These are phyloP conservation scores for Caenorhabditis sinica DNA, from an alignment of 2,888 invertebrate genomes.

Conservation along the genomic window DNA sequence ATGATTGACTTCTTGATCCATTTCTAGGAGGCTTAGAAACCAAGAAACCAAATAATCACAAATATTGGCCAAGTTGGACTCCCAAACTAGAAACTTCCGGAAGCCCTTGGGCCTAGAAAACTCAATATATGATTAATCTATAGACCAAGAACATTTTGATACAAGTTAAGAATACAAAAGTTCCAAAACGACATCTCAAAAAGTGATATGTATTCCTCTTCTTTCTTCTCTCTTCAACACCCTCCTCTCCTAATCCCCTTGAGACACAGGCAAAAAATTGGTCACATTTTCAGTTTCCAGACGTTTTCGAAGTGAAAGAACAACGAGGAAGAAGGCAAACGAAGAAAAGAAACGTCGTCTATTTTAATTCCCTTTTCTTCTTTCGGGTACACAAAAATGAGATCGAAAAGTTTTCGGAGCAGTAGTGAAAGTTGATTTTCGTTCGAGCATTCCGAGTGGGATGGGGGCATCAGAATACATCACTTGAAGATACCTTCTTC, in stretches of 20 bases:
- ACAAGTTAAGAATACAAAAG: background rate
- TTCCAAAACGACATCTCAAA: conserved; percentile 14
- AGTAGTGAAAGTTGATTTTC: background rate
- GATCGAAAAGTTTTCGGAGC: conserved; percentile 24
- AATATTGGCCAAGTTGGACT: background rate
- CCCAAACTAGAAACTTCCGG: background rate
- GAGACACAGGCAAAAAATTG: conserved; percentile 33
- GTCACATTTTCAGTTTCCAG: conserved; percentile 41
- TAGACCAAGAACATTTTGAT: conserved; percentile 9
- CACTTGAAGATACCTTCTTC: background rate
- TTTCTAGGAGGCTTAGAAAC: too few relatives aligned
- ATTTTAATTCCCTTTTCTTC: conserved; percentile 28
- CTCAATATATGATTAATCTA: background rate
- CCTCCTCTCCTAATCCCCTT: conserved; percentile 33
- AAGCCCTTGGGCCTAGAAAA: background rate
- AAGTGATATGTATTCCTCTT: conserved; percentile 22
- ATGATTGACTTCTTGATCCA: too few relatives aligned
- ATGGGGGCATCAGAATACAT: conserved; percentile 12
- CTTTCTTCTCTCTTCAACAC: conserved; percentile 23
- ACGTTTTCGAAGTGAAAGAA: conserved; percentile 29
- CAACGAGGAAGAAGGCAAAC: background rate
- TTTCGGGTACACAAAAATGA: conserved; percentile 2
- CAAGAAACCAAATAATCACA: background rate
- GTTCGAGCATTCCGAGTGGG: background rate
- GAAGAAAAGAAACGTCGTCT: background rate